Base-by-base conservation (phyloP, 2,888 invertebrate species). In the Abrostola triplasia region DNA sequence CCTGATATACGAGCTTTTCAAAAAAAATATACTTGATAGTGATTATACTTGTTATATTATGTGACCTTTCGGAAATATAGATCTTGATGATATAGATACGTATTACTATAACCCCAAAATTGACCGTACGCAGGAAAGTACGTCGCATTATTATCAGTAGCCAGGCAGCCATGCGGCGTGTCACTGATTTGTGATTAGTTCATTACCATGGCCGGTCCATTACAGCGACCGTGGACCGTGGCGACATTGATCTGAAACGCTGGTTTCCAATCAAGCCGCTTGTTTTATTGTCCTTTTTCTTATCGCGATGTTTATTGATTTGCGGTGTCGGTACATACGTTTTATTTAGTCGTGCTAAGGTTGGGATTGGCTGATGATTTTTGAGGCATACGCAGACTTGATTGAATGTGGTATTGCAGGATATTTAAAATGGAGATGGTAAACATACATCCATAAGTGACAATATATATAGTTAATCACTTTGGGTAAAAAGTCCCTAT, bases 111-210 rank as follows among this genome's bases (percentile, higher is more conserved):
- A n/a, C 40, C 40, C 5, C 6, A 10, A 10, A 10, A 9, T 5
- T 40, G 4, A 40, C 40, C 9, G 0, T 11, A 4, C n/a, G 6
- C 5, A n/a, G n/a, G n/a, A n/a, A n/a, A n/a, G 5, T 10, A 13
- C 8, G 44, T 8, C 13, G 4, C 8, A 13, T 13, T 4, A 12
- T 8, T 47, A 24, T 24, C 4, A 4, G 24, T 24, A 24, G 13
- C 7, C 8, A 8, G 24, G 13, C 44, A 47, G 24, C 4, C 24
- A 24, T 4, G 24, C 24, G 13, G 44, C 13, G 12, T 12, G 44
- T 47, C 44, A 13, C 44, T 24, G 44, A n/a, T 9, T 24, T 47
- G 44, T 47, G 44, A 47, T 24, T 47, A 13, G 44, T 47, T 47
- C 44, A 47, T 47, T 47, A 47, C 44, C 44, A 13, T 13, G 44